Conservation (phyloP, 2,113 vertebrate species). For the Odocoileus hemionus region DNA sequence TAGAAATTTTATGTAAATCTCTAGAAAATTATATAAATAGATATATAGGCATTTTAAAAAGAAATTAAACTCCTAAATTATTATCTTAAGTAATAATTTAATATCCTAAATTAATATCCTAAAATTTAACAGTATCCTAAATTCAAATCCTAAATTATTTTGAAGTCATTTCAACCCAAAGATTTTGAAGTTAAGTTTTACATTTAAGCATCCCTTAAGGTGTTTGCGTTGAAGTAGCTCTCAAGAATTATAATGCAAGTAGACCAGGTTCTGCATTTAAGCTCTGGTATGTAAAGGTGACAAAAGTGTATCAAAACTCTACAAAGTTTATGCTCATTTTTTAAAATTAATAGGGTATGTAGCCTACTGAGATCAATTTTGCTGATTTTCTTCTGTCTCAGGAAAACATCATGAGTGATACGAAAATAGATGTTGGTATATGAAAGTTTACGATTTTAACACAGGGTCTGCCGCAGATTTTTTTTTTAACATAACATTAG, state of each 20-base stretch:
- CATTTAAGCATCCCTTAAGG: background rate
- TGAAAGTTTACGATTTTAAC: conserved; percentile 9
- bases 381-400: background rate
- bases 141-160: conserved; percentile 12
- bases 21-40: background rate
- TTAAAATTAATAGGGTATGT: background rate
- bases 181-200: conserved; percentile 6
- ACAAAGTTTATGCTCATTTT: background rate
- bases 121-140: background rate
- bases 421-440: background rate
- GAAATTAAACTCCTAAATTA: background rate
- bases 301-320: background rate
- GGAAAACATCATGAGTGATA: background rate
- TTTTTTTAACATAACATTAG: background rate
- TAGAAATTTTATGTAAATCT: background rate
- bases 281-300: background rate
- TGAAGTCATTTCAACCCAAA: conserved; percentile 20
- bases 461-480: background rate
- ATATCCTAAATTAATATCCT: too few species aligned
- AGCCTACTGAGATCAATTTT: background rate
- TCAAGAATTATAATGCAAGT: background rate
- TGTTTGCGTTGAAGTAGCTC: background rate
- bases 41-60: background rate
- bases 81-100: too few species aligned
- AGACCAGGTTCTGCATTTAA: background rate